Evolutionary conservation across 2,113 vertebrate genomes (phyloP), one percentile per base, ranked within the genome.

Genomic region (Dolichallabes microphthalmus): DNA sequence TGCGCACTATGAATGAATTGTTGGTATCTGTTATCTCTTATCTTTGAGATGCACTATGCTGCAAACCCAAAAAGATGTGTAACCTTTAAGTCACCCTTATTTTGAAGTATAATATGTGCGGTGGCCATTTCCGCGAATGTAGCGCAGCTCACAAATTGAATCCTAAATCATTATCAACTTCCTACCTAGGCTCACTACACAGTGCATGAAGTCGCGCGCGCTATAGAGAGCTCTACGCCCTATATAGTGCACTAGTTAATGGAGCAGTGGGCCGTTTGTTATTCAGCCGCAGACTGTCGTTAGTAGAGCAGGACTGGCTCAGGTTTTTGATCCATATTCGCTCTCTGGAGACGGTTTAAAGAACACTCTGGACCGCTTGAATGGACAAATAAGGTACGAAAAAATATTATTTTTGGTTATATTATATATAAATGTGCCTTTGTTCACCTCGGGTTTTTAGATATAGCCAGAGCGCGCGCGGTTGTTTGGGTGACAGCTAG

Each of bases 361-460:
- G 64, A 69, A 35, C 86, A 86, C 52, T 68, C 80, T 88, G 86
- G 74, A 88, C 45, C 84, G 78, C 75, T 89, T 86, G 80, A 88
- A 90, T 90, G 90, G 88, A 87, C 82, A 89, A 84, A 79, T 90
- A 90, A 90, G 88, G 90, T 90, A 79, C 61, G 64, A 5, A 11
- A 75, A 4, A 63, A 0, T 0, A 39, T 0, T 0, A 39, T 39
- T 45, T 45, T 45, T 8, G 7, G 7, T 7, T 45, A 45, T 45
- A 45, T 45, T 45, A 45, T 45, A 6, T 45, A 6, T 45, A 45
- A 8, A 8, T 45, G 45, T 45, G 45, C 7, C 45, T 45, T 52
- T 53, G 58, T 15, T 14, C 3, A 4, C 9, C 19, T 79, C 2
- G 2, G 2, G 2, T 6, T 35, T 58, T 58, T 32, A 22, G 30